A percentile compares a stretch with the other conserved stretches of the same genome.
These are phyloP conservation scores for Champsocephalus esox DNA, from an alignment of 2,797 vertebrate genomes.

Conservation along the genomic window DNA sequence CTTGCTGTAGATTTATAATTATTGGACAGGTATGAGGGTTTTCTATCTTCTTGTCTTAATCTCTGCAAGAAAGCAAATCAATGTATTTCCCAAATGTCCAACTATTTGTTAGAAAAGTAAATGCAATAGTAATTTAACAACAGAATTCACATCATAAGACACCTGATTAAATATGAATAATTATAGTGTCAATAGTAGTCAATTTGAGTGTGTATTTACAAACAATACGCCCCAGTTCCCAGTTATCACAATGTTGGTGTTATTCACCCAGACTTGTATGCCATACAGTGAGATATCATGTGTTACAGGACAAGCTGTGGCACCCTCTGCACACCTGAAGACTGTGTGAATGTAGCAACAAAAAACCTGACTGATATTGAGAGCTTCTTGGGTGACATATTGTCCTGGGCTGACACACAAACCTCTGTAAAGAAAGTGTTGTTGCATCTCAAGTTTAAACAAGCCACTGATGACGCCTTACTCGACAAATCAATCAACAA, in stretches of 20 bases:
- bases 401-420: slow-evolving; percentile 59
- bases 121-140: neutral
- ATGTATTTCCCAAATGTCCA: slow-evolving; percentile 1
- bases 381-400: slow-evolving; percentile 38
- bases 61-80: neutral
- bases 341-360: neutral
- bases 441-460: slow-evolving; percentile 35
- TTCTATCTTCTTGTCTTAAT: neutral
- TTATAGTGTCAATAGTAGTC: neutral
- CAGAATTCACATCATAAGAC: neutral
- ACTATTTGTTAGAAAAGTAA: neutral
- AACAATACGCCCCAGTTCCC: too few species aligned
- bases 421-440: slow-evolving; percentile 51
- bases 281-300: neutral
- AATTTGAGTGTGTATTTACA: too few species aligned
- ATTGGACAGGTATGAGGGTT: neutral
- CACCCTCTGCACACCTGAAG: neutral
- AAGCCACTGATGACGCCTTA: slow-evolving; percentile 11
- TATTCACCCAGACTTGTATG: neutral
- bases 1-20: neutral
- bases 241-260: neutral
- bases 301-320: slow-evolving; percentile 33
- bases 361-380: neutral
- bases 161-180: too few species aligned
- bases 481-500: slow-evolving; percentile 43